A percentile compares a stretch with the other conserved stretches of the same genome.
These are phyloP conservation scores for Cerceris ruficornis DNA, from an alignment of 2,888 invertebrate genomes.

Conservation along the genomic window DNA sequence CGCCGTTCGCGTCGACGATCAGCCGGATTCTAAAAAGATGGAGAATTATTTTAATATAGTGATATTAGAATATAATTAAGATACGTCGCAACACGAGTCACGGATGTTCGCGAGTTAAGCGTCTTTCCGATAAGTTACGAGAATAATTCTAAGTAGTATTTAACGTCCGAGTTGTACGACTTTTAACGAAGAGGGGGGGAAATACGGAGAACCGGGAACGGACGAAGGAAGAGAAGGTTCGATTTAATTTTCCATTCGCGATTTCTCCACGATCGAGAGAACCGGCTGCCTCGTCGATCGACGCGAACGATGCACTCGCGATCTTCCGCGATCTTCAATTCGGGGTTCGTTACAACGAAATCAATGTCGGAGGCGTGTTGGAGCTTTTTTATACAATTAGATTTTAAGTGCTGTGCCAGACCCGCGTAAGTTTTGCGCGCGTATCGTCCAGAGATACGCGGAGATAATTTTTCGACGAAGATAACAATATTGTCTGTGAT, in stretches of 20 bases:
- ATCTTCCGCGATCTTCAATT: not conserved
- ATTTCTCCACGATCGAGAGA: conserved; percentile 20
- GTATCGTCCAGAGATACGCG: conserved; percentile 35
- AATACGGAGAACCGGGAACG: not conserved
- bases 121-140: conserved; percentile 44
- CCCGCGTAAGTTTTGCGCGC: conserved; percentile 35
- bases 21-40: conserved; percentile 11
- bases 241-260: conserved; percentile 6
- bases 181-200: not conserved
- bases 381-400: conserved; percentile 74
- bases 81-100: conserved; percentile 27
- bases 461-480: conserved; percentile 54
- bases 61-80: conserved; percentile 56
- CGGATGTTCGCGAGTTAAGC: conserved; percentile 9
- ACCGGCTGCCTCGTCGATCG: conserved; percentile 9
- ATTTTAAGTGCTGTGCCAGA: conserved; percentile 76
- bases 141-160: conserved; percentile 18
- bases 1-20: conserved; percentile 27
- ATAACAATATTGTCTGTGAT: conserved; percentile 74
- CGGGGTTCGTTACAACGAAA: conserved; percentile 50
- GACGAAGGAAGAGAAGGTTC: not conserved
- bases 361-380: conserved; percentile 38
- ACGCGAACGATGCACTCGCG: not conserved
- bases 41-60: conserved; percentile 39
- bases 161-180: conserved; percentile 3